Evolutionary conservation across 23 tunicate genomes (phyloP).

Genomic region (Trididemnum miniatum): DNA sequence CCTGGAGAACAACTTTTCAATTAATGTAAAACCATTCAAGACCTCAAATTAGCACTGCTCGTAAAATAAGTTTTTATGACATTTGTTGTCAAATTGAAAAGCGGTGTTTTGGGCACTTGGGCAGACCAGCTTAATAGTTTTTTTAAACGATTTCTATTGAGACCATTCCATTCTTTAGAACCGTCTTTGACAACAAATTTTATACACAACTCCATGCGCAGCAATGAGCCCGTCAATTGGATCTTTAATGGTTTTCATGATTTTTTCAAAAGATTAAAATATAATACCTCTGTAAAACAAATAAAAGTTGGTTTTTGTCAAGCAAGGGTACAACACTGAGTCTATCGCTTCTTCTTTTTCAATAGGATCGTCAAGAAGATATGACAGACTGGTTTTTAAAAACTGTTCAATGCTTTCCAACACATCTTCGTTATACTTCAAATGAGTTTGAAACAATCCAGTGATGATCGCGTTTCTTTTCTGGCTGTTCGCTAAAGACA

Average conservation of each 20-base stretch:
- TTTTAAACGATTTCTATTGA: too few relatives aligned
- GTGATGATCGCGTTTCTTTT: constrained; percentile 23
- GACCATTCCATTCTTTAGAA: too few relatives aligned
- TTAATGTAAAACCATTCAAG: too few relatives aligned
- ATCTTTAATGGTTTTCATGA: constrained; percentile 3
- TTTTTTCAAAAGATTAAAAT: constrained; percentile 26
- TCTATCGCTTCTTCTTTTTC: constrained; percentile 29
- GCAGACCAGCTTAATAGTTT: too few relatives aligned
- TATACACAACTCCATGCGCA: too few relatives aligned
- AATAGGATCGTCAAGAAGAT: constrained; percentile 30
- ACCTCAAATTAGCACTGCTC: too few relatives aligned
- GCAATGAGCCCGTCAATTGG: too few relatives aligned
- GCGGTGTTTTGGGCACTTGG: too few relatives aligned
- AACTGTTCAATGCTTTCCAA: constrained; percentile 60
- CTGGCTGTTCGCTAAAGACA: constrained; percentile 22
- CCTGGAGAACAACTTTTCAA: too few relatives aligned
- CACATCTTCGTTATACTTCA: constrained; percentile 59
- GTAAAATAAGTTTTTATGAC: too few relatives aligned
- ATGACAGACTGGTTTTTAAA: constrained; percentile 48
- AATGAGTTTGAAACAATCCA: constrained; percentile 33
- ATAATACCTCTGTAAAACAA: constrained; percentile 47
- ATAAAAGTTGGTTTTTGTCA: constrained; percentile 59
- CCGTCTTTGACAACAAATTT: too few relatives aligned
- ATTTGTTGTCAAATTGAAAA: too few relatives aligned
- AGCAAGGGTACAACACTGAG: constrained; percentile 41